A percentile compares a stretch with the other conserved stretches of the same genome.
Conservation (phyloP, 2,113 vertebrate genomes). For the Galbula dea region DNA sequence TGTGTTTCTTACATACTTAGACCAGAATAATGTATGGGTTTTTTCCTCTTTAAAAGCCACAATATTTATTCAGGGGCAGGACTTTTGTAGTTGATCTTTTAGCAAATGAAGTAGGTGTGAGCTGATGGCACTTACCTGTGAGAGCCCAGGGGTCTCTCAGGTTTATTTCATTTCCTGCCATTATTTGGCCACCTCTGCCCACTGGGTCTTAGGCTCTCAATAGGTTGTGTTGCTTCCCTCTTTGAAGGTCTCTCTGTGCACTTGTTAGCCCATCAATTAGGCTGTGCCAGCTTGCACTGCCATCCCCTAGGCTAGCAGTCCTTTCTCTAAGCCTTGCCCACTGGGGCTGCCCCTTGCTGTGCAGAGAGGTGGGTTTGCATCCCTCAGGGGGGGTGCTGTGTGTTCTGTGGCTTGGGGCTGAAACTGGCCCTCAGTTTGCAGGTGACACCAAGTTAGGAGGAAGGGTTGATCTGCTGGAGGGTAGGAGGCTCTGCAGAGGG, state of each 20-base stretch:
- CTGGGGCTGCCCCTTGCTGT: not conserved
- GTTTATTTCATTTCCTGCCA: not conserved
- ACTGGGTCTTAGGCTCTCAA: not conserved
- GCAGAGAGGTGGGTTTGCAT: not conserved
- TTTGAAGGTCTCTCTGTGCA: not conserved
- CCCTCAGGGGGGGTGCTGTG: too few relatives aligned
- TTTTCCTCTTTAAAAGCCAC: too few relatives aligned
- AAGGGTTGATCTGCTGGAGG: too few relatives aligned
- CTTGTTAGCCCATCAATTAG: not conserved
- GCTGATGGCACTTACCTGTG: not conserved
- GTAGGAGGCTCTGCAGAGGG: too few relatives aligned
- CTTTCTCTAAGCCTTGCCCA: not conserved
- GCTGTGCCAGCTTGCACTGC: not conserved
- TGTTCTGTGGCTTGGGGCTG: not conserved
- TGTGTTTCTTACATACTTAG: too few relatives aligned
- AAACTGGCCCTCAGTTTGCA: too few relatives aligned
- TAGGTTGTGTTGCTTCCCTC: not conserved
- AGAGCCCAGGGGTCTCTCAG: not conserved
- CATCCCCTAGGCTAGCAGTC: not conserved
- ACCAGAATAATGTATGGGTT: too few relatives aligned
- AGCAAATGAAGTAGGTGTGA: not conserved
- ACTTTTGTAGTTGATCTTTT: not conserved
- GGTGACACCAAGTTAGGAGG: too few relatives aligned
- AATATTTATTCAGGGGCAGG: not conserved
- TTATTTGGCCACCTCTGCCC: not conserved